phyloP scores from a whole-genome alignment of 92 coral and sea anemone species.

The Pocillopora grandis region DNA sequence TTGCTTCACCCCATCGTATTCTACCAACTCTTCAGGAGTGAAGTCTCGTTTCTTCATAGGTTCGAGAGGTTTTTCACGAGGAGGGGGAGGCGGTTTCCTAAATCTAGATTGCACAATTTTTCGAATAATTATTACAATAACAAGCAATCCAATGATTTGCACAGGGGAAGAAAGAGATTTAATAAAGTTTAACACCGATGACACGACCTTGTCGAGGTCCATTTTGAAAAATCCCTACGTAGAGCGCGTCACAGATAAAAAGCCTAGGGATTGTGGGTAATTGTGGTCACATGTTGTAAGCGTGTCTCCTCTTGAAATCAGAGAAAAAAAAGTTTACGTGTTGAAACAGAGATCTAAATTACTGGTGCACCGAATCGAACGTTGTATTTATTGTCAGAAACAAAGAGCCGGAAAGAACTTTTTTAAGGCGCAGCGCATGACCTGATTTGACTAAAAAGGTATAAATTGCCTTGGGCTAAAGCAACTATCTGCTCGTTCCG shows the following conservation, averaged over 20 bases:
- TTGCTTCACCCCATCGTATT: conserved; percentile 89
- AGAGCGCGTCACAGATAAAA: conserved; percentile 9
- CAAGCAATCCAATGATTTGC: conserved; percentile 83
- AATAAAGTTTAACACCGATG: conserved; percentile 72
- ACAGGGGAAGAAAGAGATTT: conserved; percentile 92
- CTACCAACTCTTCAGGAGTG: conserved; percentile 80
- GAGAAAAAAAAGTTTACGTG: too few species aligned
- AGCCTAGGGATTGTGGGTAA: conserved; percentile 28
- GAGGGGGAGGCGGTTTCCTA: conserved; percentile 74
- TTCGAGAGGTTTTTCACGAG: conserved; percentile 76
- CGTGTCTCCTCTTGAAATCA: not conserved
- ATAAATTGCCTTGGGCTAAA: too few species aligned
- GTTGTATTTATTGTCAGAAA: too few species aligned
- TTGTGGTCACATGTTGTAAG: conserved; percentile 34
- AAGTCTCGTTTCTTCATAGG: conserved; percentile 99
- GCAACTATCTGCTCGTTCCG: too few species aligned
- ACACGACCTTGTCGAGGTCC: conserved; percentile 69
- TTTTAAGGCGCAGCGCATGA: too few species aligned
- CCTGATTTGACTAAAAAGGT: too few species aligned
- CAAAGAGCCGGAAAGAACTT: too few species aligned
- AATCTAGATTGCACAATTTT: conserved; percentile 74
- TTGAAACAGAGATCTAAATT: too few species aligned
- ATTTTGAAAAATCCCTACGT: conserved; percentile 42
- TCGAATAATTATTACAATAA: conserved; percentile 73
- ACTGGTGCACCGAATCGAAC: too few species aligned